These are phyloP conservation scores for Tauraco erythrolophus DNA, from an alignment of 2,113 vertebrate genomes.

Conservation along the genomic window DNA sequence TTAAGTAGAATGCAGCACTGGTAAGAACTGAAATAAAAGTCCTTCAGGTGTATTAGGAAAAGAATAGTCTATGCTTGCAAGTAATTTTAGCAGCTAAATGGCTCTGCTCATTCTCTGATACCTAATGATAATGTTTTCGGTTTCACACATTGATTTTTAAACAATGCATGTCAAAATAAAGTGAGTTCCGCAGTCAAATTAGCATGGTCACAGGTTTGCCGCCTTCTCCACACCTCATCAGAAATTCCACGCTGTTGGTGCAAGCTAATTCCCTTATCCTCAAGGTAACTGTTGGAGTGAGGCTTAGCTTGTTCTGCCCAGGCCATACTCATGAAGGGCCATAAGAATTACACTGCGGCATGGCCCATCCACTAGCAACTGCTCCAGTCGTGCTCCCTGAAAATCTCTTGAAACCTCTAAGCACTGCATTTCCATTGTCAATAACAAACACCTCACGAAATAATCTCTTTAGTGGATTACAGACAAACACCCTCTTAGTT, in stretches of 20 bases:
- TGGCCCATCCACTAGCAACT: neutral
- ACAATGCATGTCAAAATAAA: neutral
- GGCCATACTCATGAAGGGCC: neutral
- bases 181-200: neutral
- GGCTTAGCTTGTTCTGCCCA: neutral
- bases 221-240: neutral
- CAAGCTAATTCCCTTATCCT: neutral
- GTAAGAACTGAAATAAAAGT: slow-evolving; percentile 9
- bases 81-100: slow-evolving; percentile 40
- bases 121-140: neutral
- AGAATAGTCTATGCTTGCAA: neutral
- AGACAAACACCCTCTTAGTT: neutral
- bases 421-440: neutral
- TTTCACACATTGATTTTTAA: slow-evolving; percentile 50
- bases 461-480: neutral
- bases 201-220: neutral
- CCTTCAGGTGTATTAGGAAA: neutral
- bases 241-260: neutral
- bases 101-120: neutral
- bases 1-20: neutral
- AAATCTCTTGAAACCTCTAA: neutral
- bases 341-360: fast-evolving
- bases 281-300: neutral
- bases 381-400: neutral
- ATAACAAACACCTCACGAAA: neutral